Conservation (phyloP, 2,888 invertebrate genomes). For the Acanthoscelides obtectus region DNA sequence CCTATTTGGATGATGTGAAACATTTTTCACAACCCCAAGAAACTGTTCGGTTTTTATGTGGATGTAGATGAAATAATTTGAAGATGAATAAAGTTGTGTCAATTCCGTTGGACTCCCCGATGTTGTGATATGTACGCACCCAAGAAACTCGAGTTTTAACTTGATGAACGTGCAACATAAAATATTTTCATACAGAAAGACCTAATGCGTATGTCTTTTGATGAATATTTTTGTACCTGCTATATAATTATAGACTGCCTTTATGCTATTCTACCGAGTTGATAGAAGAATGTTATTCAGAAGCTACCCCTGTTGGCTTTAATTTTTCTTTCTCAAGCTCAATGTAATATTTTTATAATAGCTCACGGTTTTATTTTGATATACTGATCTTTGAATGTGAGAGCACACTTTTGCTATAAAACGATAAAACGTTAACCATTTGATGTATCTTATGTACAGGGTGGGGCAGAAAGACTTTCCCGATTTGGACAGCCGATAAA, state of each 20-base stretch:
- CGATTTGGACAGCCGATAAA: too few relatives aligned
- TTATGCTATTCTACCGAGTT: background rate
- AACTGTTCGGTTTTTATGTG: background rate
- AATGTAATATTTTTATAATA: constrained; percentile 21
- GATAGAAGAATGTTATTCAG: background rate
- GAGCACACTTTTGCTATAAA: background rate
- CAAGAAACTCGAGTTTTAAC: background rate
- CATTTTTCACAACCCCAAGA: too few relatives aligned
- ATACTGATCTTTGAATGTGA: background rate
- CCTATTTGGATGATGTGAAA: too few relatives aligned
- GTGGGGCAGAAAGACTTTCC: too few relatives aligned
- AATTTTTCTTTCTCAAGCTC: constrained; percentile 16
- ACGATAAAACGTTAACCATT: too few relatives aligned
- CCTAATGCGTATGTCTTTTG: background rate
- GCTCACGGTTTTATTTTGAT: background rate
- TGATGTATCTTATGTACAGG: too few relatives aligned
- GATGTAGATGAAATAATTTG: background rate
- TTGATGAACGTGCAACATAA: background rate
- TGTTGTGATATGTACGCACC: background rate
- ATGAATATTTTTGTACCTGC: constrained; percentile 27
- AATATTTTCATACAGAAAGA: background rate
- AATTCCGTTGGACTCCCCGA: background rate
- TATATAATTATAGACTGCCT: constrained; percentile 25
- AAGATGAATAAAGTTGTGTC: background rate
- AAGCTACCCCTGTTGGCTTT: constrained; percentile 3